Percentiles rank a stretch among this genome's conserved stretches.
phyloP scores from a whole-genome alignment of 1,140 invertebrate species.

The Conus ventricosus region DNA sequence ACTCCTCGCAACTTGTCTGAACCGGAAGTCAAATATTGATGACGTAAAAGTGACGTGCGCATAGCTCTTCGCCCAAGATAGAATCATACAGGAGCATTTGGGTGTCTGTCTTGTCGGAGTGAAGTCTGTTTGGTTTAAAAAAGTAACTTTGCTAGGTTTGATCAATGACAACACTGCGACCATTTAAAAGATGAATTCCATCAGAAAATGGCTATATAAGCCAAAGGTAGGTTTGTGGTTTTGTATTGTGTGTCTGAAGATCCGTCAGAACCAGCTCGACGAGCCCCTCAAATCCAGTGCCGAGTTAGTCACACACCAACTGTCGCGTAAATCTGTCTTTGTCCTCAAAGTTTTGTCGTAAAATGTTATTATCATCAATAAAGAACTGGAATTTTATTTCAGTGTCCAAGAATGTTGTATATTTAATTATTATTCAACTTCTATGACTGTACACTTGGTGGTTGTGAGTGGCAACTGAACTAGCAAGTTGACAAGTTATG shows the following conservation, averaged over 20 bases:
- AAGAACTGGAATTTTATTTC: no score
- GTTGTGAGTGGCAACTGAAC: no score
- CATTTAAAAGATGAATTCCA: slow-evolving; percentile 84
- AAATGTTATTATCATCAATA: no score
- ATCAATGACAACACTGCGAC: slow-evolving; percentile 14
- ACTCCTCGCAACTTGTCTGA: neutral
- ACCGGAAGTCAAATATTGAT: slow-evolving; percentile 35
- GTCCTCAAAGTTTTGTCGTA: no score
- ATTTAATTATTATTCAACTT: no score
- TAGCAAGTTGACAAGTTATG: no score
- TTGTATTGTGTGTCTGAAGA: neutral
- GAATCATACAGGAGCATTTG: neutral
- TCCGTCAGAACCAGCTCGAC: no score
- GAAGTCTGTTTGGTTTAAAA: slow-evolving; percentile 7
- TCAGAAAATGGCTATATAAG: slow-evolving; percentile 93
- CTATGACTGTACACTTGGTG: no score
- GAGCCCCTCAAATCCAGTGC: no score
- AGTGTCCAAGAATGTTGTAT: no score
- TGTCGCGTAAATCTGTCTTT: no score
- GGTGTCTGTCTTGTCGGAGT: neutral
- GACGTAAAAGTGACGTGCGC: slow-evolving; percentile 35
- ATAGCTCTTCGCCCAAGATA: slow-evolving; percentile 15
- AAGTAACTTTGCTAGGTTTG: neutral
- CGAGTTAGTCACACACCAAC: no score
- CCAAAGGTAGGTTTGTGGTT: slow-evolving; percentile 83